Evolutionary conservation across 2,797 vertebrate genomes (phyloP).

Genomic region (Thalassophryne amazonica): DNA sequence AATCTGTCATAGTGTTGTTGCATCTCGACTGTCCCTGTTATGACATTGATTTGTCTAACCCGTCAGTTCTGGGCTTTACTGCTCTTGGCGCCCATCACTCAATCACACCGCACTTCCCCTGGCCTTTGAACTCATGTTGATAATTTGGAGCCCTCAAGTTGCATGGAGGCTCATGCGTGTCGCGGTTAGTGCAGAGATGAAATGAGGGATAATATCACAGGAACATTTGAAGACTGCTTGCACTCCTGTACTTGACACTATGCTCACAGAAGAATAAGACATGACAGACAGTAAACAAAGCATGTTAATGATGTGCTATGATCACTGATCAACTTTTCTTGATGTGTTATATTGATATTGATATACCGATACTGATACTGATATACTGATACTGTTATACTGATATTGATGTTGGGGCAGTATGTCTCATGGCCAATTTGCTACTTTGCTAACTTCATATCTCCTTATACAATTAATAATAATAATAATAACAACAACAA

Average conservation of each 20-base stretch:
- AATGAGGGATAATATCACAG: slow-evolving; percentile 16
- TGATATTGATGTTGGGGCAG: too few species aligned
- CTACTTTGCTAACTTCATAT: too few species aligned
- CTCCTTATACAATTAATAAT: too few species aligned
- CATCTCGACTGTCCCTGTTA: not conserved
- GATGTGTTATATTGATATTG: too few species aligned
- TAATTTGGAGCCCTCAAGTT: slow-evolving; percentile 42
- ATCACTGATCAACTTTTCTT: too few species aligned
- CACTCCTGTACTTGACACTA: not conserved
- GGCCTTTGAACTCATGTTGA: slow-evolving; percentile 61
- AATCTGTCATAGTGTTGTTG: not conserved
- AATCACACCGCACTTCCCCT: slow-evolving; percentile 2
- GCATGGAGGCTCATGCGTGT: slow-evolving; percentile 31
- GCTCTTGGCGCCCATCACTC: slow-evolving; percentile 31
- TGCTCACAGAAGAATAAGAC: not conserved
- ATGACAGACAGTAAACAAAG: not conserved
- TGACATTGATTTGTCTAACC: slow-evolving; percentile 50
- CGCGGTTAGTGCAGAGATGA: slow-evolving; percentile 34
- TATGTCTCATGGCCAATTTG: too few species aligned
- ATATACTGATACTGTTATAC: too few species aligned
- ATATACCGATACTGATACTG: too few species aligned
- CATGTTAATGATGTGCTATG: not conserved
- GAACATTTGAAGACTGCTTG: not conserved
- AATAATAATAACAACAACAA: too few species aligned
- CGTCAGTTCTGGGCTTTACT: not conserved